These are phyloP conservation scores for Cyprinodon variegatus DNA, from an alignment of 2,113 vertebrate species.

Conservation along the genomic window DNA sequence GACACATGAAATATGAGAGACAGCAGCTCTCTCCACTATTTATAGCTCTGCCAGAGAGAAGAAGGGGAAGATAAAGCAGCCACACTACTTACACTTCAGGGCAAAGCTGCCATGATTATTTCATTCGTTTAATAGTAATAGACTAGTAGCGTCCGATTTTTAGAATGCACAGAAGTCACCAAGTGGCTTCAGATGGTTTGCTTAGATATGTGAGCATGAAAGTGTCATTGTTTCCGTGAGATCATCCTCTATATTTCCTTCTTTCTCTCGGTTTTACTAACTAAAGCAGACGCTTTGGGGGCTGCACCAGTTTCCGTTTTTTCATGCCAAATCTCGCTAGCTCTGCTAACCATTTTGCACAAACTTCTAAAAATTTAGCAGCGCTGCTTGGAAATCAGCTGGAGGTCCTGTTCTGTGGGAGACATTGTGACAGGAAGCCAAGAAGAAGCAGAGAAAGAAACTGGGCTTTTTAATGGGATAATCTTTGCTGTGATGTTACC, in stretches of 20 bases:
- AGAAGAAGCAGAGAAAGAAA: constrained; percentile 21
- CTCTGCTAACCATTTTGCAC: constrained; percentile 31
- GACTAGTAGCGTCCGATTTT: constrained; percentile 41
- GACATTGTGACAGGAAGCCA: constrained; percentile 38
- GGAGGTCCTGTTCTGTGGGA: constrained; percentile 46
- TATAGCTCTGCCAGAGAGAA: constrained; percentile 67
- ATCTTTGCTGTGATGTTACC: constrained; percentile 17
- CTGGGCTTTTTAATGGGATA: constrained; percentile 6
- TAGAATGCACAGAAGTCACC: constrained; percentile 22
- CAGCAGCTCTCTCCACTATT: constrained; percentile 76
- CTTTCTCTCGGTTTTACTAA: constrained; percentile 8
- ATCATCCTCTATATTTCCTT: constrained; percentile 15
- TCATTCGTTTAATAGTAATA: constrained; percentile 36
- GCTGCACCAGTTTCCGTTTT: constrained; percentile 35
- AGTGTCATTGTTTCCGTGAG: constrained; percentile 2
- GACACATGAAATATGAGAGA: constrained; percentile 82
- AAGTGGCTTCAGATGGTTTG: constrained; percentile 18
- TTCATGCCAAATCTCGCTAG: constrained; percentile 43
- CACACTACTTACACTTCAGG: constrained; percentile 56
- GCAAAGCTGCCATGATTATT: constrained; percentile 57
- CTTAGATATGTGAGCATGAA: neutral
- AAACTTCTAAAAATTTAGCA: constrained; percentile 52
- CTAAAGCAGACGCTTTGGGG: constrained; percentile 47
- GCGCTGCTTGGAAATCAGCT: constrained; percentile 38
- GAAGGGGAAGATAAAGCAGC: constrained; percentile 50